Conservation (phyloP, 2,113 vertebrate species). For the Cyprinodon tularosa region DNA sequence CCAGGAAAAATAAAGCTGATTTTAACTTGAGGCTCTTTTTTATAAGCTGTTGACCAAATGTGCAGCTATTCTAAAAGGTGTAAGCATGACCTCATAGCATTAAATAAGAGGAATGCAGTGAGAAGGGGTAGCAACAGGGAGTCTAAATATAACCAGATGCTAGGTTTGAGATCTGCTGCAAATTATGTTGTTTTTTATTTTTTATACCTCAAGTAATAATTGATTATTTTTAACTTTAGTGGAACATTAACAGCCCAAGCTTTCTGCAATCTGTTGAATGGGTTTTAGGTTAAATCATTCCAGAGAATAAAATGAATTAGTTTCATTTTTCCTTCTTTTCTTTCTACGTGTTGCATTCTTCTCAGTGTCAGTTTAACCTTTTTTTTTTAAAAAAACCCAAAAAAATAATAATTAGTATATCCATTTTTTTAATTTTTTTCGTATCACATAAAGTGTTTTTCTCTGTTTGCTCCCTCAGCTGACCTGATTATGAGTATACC, state of each 20-base stretch:
- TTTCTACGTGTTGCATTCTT: not conserved
- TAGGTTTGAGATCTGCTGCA: conserved; percentile 25
- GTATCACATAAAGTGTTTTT: not conserved
- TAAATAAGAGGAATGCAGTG: conserved; percentile 25
- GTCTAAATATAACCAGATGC: conserved; percentile 60
- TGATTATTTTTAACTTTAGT: conserved; percentile 13
- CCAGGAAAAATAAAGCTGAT: conserved; percentile 11
- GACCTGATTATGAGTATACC: conserved; percentile 7
- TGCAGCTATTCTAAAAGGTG: conserved; percentile 19
- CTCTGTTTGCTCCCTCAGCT: not conserved
- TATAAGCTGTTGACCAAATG: conserved; percentile 32
- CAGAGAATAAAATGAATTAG: conserved; percentile 2
- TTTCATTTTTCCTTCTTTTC: not conserved
- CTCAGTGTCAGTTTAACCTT: not conserved
- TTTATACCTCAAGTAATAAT: conserved; percentile 31
- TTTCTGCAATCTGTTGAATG: not conserved
- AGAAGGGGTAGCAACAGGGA: conserved; percentile 47
- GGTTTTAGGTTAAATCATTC: conserved; percentile 1
- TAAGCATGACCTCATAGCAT: conserved; percentile 38
- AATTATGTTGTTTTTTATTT: not conserved
- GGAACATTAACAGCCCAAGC: not conserved
- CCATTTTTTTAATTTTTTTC: not conserved
- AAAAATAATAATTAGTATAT: not conserved
- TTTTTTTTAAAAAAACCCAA: not conserved
- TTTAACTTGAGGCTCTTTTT: conserved; percentile 18